Percentiles rank a stretch among this genome's conserved stretches.
These are phyloP conservation scores for Lepidocyrtoides sp. DNA, from an alignment of 2,888 invertebrate genomes.

Conservation along the genomic window DNA sequence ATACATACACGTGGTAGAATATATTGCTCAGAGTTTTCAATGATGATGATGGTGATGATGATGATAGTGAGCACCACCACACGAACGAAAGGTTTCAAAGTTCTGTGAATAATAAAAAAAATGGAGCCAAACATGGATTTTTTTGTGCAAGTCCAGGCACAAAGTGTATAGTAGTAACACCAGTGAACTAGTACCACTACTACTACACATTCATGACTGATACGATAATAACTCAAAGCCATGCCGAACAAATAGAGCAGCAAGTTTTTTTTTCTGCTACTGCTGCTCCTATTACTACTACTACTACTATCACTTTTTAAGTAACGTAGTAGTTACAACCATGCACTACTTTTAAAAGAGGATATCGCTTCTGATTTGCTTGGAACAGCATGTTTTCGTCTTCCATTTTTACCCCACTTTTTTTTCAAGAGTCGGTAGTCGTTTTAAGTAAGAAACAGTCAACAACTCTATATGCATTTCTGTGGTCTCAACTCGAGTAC, in stretches of 20 bases:
- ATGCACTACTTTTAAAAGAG: background rate
- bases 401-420: background rate
- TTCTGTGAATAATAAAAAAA: slow-evolving; percentile 62
- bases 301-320: too few relatives aligned
- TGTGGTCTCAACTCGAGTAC: slow-evolving; percentile 8
- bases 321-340: background rate
- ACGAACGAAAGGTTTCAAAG: slow-evolving; percentile 49
- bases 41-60: background rate
- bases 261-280: slow-evolving; percentile 18
- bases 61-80: slow-evolving; percentile 13
- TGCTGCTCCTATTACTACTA: background rate
- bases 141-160: background rate
- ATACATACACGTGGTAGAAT: background rate
- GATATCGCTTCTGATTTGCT: background rate
- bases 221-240: slow-evolving; percentile 72
- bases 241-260: slow-evolving; percentile 57
- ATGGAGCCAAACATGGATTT: slow-evolving; percentile 24
- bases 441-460: slow-evolving; percentile 2
- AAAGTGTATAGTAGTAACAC: slow-evolving; percentile 5
- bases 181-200: slow-evolving; percentile 23
- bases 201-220: slow-evolving; percentile 56
- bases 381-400: background rate
- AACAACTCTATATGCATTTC: background rate
- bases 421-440: background rate
- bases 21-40: background rate